These are phyloP conservation scores for Ardeotis arabs DNA, from an alignment of 2,113 vertebrate genomes.

Conservation along the genomic window DNA sequence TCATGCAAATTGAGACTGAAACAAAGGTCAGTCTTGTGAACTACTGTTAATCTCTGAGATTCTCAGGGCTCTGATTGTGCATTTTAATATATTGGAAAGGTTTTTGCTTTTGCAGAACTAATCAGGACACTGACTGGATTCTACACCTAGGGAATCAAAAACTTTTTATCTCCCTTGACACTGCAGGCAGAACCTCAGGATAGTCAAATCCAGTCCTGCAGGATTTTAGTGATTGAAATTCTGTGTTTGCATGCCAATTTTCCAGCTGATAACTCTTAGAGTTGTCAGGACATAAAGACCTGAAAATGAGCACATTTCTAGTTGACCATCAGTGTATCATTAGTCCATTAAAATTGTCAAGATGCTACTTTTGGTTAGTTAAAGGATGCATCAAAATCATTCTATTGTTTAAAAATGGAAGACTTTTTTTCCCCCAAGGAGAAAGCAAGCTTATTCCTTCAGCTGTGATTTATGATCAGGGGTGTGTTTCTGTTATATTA, in stretches of 20 bases:
- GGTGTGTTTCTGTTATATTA: background rate
- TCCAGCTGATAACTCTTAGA: slow-evolving; percentile 68
- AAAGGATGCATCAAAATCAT: slow-evolving; percentile 74
- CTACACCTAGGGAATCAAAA: background rate
- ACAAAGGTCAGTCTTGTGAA: slow-evolving; percentile 63
- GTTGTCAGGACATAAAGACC: slow-evolving; percentile 68
- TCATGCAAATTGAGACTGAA: slow-evolving; percentile 53
- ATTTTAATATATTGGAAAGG: slow-evolving; percentile 43
- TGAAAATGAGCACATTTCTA: slow-evolving; percentile 68
- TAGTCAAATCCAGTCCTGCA: slow-evolving; percentile 25
- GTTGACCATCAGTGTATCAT: slow-evolving; percentile 74
- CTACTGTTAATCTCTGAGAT: slow-evolving; percentile 41
- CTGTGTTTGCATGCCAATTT: slow-evolving; percentile 63
- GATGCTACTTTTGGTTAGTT: slow-evolving; percentile 75
- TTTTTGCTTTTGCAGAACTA: slow-evolving; percentile 10
- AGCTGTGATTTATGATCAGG: slow-evolving; percentile 42
- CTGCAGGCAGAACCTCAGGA: background rate
- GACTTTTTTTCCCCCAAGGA: background rate
- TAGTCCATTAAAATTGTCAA: slow-evolving; percentile 76
- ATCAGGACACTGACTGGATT: background rate
- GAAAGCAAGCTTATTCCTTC: slow-evolving; percentile 34
- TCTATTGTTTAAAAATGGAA: slow-evolving; percentile 42
- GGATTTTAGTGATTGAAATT: slow-evolving; percentile 69
- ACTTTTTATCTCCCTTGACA: background rate
- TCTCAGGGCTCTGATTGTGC: slow-evolving; percentile 23